phyloP scores from a whole-genome alignment of 2,888 invertebrate genomes.

The Eristalis tenax region DNA sequence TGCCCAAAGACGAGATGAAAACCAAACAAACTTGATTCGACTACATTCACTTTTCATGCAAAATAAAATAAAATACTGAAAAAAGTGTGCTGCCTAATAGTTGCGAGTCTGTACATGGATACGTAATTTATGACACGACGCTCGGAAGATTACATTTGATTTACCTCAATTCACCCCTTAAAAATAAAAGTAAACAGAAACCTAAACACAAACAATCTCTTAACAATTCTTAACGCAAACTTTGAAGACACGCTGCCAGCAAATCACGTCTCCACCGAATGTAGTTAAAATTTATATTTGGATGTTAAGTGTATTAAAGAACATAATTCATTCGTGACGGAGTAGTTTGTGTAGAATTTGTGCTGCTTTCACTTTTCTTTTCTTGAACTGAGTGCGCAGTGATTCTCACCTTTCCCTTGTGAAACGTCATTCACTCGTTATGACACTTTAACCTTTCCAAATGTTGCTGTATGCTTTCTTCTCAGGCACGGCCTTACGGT shows the following conservation, averaged over 20 bases:
- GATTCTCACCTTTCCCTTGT: conserved; percentile 52
- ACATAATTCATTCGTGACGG: conserved; percentile 29
- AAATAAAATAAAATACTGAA: background rate
- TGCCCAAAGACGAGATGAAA: conserved; percentile 31
- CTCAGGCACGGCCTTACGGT: background rate
- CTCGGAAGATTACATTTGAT: background rate
- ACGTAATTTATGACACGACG: background rate
- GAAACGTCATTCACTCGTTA: background rate
- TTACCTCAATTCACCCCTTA: background rate
- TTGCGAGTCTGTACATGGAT: background rate
- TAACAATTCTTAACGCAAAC: background rate
- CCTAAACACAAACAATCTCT: too few species aligned
- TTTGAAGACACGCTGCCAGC: background rate
- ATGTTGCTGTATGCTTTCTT: background rate
- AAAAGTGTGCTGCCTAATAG: conserved; percentile 12
- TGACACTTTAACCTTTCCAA: background rate
- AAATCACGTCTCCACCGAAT: background rate
- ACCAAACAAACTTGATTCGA: conserved; percentile 50
- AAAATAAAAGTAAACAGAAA: background rate
- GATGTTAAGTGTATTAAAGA: conserved; percentile 30
- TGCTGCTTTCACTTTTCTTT: conserved; percentile 49
- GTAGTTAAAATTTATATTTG: background rate
- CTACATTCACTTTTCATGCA: conserved; percentile 56
- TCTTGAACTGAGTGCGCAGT: conserved; percentile 11
- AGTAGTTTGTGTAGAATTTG: conserved; percentile 45